Conservation (phyloP, 2,113 vertebrate species). For the Xenotilapia leptura region DNA sequence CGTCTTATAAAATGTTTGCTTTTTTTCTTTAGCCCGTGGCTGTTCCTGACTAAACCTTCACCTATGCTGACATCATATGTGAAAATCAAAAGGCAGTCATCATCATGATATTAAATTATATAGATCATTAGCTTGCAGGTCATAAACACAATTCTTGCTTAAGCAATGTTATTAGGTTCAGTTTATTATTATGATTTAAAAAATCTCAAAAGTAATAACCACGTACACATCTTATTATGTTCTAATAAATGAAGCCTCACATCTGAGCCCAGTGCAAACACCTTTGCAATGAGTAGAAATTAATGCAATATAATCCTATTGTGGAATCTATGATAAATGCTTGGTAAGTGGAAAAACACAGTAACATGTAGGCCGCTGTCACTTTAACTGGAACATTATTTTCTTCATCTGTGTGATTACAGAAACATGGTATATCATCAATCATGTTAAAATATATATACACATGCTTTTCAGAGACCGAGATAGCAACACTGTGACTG, state of each 20-base stretch:
- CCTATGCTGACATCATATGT: neutral
- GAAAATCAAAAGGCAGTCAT: neutral
- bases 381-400: neutral
- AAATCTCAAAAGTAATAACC: neutral
- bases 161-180: neutral
- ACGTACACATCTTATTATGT: neutral
- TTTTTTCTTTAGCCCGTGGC: fast-evolving
- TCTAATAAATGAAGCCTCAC: neutral
- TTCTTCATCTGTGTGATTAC: neutral
- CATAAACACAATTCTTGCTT: neutral
- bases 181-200: neutral
- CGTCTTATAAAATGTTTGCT: neutral
- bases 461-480: neutral
- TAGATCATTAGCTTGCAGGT: neutral
- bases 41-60: neutral
- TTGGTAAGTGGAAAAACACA: neutral
- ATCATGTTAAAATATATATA: neutral
- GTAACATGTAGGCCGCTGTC: neutral
- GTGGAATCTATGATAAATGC: neutral
- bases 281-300: neutral
- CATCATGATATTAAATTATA: neutral
- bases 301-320: neutral
- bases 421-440: neutral
- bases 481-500: neutral
- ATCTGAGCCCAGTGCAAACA: neutral